Base-by-base conservation (phyloP, 1,140 invertebrate genomes). In the Globodera rostochiensis region DNA sequence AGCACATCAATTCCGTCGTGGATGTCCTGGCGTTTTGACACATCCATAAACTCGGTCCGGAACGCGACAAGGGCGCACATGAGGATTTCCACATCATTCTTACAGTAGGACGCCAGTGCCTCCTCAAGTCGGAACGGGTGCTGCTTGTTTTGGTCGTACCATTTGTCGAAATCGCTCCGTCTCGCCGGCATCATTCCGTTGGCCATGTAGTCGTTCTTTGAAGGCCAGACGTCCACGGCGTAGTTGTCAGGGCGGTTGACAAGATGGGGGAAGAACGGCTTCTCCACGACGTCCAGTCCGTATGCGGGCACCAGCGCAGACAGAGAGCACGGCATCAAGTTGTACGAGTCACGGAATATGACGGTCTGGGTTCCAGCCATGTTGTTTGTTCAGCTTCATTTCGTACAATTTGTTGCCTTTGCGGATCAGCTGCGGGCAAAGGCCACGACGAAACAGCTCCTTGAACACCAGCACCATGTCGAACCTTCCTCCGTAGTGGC, bases 201-300 rank as follows among this genome's bases (percentile, higher is more conserved):
- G 5, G 71, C 71, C 15, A 73, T 6, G 5, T 73, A 73, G 71
- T 73, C 71, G 3, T 13, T 6, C 8, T 46, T 46, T 0, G 15
- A 5, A 15, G 71, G 71, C 5, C 15, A 73, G n/a, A 73, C 15
- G 7, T 73, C 21, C 6, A 15, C 15, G 4, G 15, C 71, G 4
- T 73, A 73, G 21, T 73, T 73, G 15, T 73, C 11, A 5, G 74
- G 73, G 2, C 79, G 77, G 57, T 79, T 79, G 73, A 79, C 79
- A 46, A 79, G 77, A 80, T 79, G 77, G 7, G 77, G 77, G 9
- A 79, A 79, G n/a, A 79, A 79, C 6, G 74, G 74, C 57, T 79
- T 79, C 25, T 79, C 74, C 5, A 36, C 11, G 19, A 79, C 57
- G 6, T 79, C 49, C 36, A 76, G 64, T 15, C 66, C 66, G 21